A percentile compares a stretch with the other conserved stretches of the same genome.
These are phyloP conservation scores for Phrynocephalus forsythii DNA, from an alignment of 2,797 vertebrate genomes.

Conservation along the genomic window DNA sequence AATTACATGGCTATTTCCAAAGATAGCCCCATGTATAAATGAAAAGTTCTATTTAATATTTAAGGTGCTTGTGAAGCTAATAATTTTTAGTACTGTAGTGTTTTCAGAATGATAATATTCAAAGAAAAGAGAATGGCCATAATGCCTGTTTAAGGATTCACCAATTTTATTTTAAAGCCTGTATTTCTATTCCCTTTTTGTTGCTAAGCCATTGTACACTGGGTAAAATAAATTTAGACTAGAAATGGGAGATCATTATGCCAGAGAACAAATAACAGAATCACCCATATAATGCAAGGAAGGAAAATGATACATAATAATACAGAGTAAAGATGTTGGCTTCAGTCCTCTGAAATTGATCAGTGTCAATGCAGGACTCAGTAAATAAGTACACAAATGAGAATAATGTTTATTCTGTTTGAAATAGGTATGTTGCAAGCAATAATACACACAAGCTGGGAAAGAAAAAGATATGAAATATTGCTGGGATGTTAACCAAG, in stretches of 20 bases:
- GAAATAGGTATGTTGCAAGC: not conserved
- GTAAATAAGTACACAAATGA: not conserved
- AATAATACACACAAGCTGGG: not conserved
- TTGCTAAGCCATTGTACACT: not conserved
- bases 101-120: conserved; percentile 13
- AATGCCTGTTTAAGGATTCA: not conserved
- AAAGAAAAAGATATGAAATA: not conserved
- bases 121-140: not conserved
- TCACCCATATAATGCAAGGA: not conserved
- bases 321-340: not conserved
- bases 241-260: not conserved
- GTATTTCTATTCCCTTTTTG: not conserved
- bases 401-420: not conserved
- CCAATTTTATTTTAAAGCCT: not conserved
- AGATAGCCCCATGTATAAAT: not conserved
- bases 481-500: not conserved
- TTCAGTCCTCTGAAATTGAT: not conserved
- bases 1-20: not conserved
- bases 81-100: not conserved
- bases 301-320: not conserved
- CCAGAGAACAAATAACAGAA: not conserved
- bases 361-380: not conserved
- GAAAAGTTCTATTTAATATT: conserved; percentile 4
- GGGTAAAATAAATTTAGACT: not conserved
- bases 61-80: conserved; percentile 7